Base-by-base conservation (phyloP, 2,113 vertebrate genomes). In the Pachyramphus minor region DNA sequence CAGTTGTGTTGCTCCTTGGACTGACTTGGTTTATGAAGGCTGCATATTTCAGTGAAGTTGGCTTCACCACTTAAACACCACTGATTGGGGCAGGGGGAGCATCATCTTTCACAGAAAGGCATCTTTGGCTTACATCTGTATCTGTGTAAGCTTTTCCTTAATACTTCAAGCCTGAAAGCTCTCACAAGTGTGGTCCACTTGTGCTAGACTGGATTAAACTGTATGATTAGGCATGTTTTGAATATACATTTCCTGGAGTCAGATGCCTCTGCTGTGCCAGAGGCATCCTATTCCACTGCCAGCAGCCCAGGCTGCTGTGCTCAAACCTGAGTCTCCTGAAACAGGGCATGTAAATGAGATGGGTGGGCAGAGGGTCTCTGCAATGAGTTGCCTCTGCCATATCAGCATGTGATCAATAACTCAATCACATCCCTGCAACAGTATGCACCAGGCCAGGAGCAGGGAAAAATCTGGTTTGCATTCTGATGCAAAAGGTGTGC, bases 321-420 rank as follows among this genome's bases (percentile, higher is more conserved):
- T 89, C 72, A 44, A 69, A 44, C 14, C 22, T 23, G 31, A 91
- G 35, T 52, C 62, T 90, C 53, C 59, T 39, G 14, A 80, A 85
- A 35, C 30, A 35, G 59, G 59, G 17, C 79, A 24, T 75, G 92
- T 82, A 74, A 91, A 86, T 69, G 20, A 77, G 21, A 19, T 39
- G 77, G 73, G 90, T 79, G 84, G 76, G 75, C 76, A 75, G 55
- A 89, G 58, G 91, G 77, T 52, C 44, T 90, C 62, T 56, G 62
- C 35, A 6, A 75, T 81, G 86, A 88, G 75, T 94, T 84, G 47
- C 84, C 72, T 69, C 27, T 77, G 79, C 84, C 30, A 1, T 28
- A 84, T 50, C 91, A 94, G 87, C 80, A 18, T 47, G 90, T 67
- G 83, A 91, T 69, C 39, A 55, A 79, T 89, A 94, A 69, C 71